Evolutionary conservation across 2,888 invertebrate genomes (phyloP), one percentile per base, ranked within the genome.

Genomic region (Leptopilina syphax): DNA sequence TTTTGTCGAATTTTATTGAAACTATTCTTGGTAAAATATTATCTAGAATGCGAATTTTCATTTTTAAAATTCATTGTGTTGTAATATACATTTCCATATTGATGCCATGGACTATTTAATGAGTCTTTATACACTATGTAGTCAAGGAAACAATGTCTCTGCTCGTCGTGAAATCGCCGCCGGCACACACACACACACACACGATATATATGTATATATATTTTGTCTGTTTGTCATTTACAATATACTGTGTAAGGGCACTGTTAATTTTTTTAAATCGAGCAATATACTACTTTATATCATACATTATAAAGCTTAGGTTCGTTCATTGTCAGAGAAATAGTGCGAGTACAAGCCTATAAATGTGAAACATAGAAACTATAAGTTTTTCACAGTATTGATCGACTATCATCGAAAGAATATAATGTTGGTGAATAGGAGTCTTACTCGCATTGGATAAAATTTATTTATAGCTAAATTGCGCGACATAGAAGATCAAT

Each of bases 381-480:
- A 57, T 54, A 57, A 57, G 27, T 24, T 9, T 18, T 47, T 50
- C 34, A 34, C 34, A 12, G n/a, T 73, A 73, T 73, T 73, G 73
- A 73, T 73, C 73, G 73, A 73, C 73, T 57, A 34, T 73, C 73
- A 73, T 73, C 34, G n/a, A 34, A 54, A 57, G 41, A 73, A 73
- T 34, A 73, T 57, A 73, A 73, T 73, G 73, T 34, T 73, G 34
- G 57, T n/a, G n/a, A 73, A 41, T 57, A 73, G 57, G 54, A 73
- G 73, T 73, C 73, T 73, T 73, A 73, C 73, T 34, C 73, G 73
- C 34, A 34, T 24, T 73, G 73, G 73, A 34, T 54, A 57, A 73
- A 73, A 73, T 34, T 73, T 73, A 73, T 73, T 73, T 73, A 73
- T 73, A 73, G 73, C 34, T 73, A 34, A 57, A 73, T 73, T 73